phyloP scores from a whole-genome alignment of 1,140 invertebrate species.

The Eurosta solidaginis region DNA sequence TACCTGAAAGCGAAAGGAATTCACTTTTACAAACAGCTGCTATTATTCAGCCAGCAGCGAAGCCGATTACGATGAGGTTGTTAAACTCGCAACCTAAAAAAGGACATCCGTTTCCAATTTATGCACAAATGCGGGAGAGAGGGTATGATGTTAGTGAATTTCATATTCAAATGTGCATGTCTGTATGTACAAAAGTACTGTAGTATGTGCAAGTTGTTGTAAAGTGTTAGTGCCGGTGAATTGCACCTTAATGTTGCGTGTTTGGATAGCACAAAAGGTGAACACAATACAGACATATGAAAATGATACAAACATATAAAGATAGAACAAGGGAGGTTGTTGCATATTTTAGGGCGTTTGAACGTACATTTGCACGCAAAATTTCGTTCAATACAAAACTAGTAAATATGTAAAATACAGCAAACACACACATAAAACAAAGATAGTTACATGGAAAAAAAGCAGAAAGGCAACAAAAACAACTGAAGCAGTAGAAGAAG shows the following conservation, averaged over 20 bases:
- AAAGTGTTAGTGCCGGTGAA: constrained; percentile 6
- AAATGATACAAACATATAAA: background rate
- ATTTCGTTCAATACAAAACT: background rate
- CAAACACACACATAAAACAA: background rate
- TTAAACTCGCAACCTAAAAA: constrained; percentile 27
- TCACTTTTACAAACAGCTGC: background rate
- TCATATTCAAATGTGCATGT: background rate
- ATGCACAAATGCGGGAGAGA: background rate
- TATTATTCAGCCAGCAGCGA: background rate
- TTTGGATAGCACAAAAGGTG: constrained; percentile 41
- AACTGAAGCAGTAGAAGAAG: background rate
- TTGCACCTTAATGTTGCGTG: constrained; percentile 49
- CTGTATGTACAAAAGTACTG: background rate
- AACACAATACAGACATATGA: background rate
- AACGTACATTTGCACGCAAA: background rate
- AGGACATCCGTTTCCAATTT: constrained; percentile 12
- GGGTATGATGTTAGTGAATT: background rate
- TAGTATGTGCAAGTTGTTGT: background rate
- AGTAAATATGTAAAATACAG: background rate
- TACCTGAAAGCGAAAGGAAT: background rate
- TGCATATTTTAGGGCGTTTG: background rate
- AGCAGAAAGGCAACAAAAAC: constrained; percentile 11
- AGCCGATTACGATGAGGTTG: background rate
- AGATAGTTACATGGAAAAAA: background rate
- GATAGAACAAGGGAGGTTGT: background rate